These are phyloP conservation scores for Lasioglossum oenotherae DNA, from an alignment of 2,888 invertebrate genomes.

Conservation along the genomic window DNA sequence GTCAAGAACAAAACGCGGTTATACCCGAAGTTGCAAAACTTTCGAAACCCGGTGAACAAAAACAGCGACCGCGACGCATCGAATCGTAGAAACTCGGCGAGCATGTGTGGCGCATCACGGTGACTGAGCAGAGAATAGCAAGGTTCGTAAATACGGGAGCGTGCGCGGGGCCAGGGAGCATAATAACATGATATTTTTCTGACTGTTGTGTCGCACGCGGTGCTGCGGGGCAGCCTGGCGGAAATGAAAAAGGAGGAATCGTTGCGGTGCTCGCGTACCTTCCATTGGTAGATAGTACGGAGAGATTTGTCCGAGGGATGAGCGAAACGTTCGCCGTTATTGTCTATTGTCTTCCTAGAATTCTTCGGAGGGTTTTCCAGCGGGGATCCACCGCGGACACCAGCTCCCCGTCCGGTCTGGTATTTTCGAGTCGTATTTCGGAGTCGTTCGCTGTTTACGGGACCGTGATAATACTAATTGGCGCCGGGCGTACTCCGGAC, in stretches of 20 bases:
- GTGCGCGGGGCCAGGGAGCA: not conserved
- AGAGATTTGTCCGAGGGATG: not conserved
- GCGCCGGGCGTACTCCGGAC: not conserved
- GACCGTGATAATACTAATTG: constrained; percentile 34
- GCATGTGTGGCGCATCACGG: not conserved
- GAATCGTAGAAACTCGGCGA: not conserved
- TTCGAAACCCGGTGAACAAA: not conserved
- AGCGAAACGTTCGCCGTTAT: not conserved
- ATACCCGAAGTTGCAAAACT: not conserved
- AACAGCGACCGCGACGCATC: not conserved
- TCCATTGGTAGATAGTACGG: not conserved
- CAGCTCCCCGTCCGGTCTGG: not conserved
- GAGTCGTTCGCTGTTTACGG: constrained; percentile 10
- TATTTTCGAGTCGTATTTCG: constrained; percentile 9
- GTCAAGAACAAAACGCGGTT: not conserved
- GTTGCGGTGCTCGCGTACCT: not conserved
- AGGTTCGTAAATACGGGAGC: not conserved
- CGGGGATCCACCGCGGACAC: not conserved
- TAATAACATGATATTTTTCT: constrained; percentile 39
- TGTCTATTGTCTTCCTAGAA: constrained; percentile 27
- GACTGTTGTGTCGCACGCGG: not conserved
- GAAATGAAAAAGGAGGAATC: constrained; percentile 38
- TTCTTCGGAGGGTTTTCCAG: not conserved
- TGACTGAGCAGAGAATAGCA: not conserved
- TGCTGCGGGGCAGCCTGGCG: not conserved